These are phyloP conservation scores for Pitta sordida DNA, from an alignment of 2,113 vertebrate genomes.

Conservation along the genomic window DNA sequence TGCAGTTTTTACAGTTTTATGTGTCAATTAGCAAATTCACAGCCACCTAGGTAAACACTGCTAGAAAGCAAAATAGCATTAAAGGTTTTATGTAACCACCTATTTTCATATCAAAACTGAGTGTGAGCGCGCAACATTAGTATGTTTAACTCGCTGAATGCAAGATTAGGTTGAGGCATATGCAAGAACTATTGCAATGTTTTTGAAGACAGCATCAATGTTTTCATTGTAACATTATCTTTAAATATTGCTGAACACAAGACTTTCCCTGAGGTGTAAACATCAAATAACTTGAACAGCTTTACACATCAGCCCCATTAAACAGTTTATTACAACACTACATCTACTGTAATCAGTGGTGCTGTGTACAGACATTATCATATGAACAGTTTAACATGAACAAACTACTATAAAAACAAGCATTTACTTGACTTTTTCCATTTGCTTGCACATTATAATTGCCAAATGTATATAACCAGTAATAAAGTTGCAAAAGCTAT, in stretches of 20 bases:
- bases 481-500: slow-evolving; percentile 87
- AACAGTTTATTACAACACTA: slow-evolving; percentile 99
- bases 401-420: slow-evolving; percentile 94
- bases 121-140: slow-evolving; percentile 72
- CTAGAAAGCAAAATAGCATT: slow-evolving; percentile 77
- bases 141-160: slow-evolving; percentile 72
- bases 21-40: slow-evolving; percentile 71
- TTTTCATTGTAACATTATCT: slow-evolving; percentile 78
- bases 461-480: slow-evolving; percentile 84
- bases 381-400: slow-evolving; percentile 87
- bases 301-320: slow-evolving; percentile 92
- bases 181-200: slow-evolving; percentile 75
- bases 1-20: slow-evolving; percentile 77
- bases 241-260: slow-evolving; percentile 84
- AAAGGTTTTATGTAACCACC: slow-evolving; percentile 66
- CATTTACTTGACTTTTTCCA: slow-evolving; percentile 84
- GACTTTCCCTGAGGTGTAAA: slow-evolving; percentile 88
- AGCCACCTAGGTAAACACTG: slow-evolving; percentile 73
- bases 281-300: slow-evolving; percentile 87
- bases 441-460: slow-evolving; percentile 89
- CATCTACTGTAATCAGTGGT: slow-evolving; percentile 95
- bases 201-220: slow-evolving; percentile 77
- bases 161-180: slow-evolving; percentile 76
- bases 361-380: slow-evolving; percentile 95
- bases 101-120: slow-evolving; percentile 74